A percentile compares a stretch with the other conserved stretches of the same genome.
Conservation (phyloP, 2,113 vertebrate genomes). For the Zapornia atra region DNA sequence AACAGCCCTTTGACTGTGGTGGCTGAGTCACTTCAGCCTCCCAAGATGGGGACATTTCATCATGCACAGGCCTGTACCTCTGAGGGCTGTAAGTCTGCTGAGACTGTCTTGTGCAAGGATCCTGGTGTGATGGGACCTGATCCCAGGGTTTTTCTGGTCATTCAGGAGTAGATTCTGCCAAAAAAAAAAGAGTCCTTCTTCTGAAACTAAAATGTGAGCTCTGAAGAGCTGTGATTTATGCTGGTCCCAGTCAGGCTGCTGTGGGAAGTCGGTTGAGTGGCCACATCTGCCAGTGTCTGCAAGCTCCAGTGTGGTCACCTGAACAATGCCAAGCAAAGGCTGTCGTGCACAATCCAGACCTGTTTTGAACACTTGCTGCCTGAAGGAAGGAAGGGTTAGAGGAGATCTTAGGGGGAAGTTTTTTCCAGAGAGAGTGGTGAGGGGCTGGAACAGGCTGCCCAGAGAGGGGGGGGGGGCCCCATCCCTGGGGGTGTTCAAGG, state of each 20-base stretch:
- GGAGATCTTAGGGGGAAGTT: no score
- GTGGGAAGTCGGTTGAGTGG: neutral
- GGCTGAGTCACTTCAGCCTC: slow-evolving; percentile 60
- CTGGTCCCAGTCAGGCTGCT: neutral
- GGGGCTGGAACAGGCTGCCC: no score
- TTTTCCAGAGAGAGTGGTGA: no score
- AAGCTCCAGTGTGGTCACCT: neutral
- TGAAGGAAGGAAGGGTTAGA: no score
- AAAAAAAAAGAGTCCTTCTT: neutral
- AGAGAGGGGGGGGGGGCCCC: no score
- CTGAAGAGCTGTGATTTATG: neutral
- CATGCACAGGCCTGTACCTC: slow-evolving; percentile 44
- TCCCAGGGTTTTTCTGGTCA: slow-evolving; percentile 13
- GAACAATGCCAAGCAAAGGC: neutral
- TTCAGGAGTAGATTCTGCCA: neutral
- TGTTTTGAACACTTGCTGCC: neutral
- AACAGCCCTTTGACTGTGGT: slow-evolving; percentile 46
- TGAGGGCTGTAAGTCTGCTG: slow-evolving; percentile 5
- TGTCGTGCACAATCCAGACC: neutral
- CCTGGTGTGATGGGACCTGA: neutral
- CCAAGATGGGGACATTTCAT: slow-evolving; percentile 36
- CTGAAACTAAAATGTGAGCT: neutral
- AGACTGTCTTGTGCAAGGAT: slow-evolving; percentile 47
- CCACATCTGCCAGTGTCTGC: neutral
- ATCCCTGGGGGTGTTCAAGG: no score